Conservation (phyloP, 2,113 vertebrate species). For the Cettia cetti region DNA sequence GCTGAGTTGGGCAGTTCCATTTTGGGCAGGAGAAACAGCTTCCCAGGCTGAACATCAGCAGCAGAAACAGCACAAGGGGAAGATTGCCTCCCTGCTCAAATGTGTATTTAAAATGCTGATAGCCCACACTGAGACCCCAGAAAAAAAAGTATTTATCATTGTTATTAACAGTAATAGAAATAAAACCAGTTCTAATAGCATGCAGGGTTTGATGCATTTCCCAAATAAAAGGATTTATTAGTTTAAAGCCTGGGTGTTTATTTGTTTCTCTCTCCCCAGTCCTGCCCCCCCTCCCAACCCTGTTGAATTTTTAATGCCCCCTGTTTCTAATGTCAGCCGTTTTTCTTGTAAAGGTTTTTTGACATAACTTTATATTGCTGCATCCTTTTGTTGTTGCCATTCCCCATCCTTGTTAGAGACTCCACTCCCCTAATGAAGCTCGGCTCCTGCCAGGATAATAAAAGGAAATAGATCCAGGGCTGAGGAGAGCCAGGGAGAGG, state of each 20-base stretch:
- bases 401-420: conserved; percentile 55
- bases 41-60: not conserved
- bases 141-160: conserved; percentile 28
- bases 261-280: conserved; percentile 41
- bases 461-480: conserved; percentile 37
- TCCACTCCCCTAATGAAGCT: conserved; percentile 60
- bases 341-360: conserved; percentile 59
- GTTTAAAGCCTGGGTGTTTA: conserved; percentile 40
- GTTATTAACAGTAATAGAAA: conserved; percentile 59
- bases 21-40: not conserved
- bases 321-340: conserved; percentile 52
- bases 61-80: not conserved
- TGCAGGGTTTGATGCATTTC: conserved; percentile 23
- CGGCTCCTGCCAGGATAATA: conserved; percentile 58
- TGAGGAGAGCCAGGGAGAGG: not conserved
- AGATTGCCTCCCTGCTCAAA: not conserved
- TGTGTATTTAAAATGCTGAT: conserved; percentile 11
- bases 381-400: conserved; percentile 58
- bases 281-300: not conserved
- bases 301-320: conserved; percentile 57
- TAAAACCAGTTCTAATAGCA: conserved; percentile 27
- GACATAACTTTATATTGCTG: conserved; percentile 54
- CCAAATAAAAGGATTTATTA: conserved; percentile 49
- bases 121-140: not conserved
- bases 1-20: not conserved